Conservation (phyloP, 2,888 invertebrate genomes). For the Sminthurides aquaticus region DNA sequence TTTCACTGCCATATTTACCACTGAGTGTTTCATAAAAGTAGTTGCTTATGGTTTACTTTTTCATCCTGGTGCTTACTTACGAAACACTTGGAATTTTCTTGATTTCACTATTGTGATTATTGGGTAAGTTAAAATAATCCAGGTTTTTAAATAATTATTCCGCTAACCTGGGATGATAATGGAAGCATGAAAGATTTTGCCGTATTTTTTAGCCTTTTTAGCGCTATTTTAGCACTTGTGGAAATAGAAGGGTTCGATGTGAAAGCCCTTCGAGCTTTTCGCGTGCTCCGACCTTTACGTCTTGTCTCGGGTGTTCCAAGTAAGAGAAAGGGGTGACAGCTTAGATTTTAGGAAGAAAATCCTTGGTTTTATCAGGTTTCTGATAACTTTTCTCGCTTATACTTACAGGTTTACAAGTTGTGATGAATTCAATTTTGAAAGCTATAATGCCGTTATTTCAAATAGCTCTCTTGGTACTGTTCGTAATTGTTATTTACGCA, state of each 20-base stretch:
- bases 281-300: conserved; percentile 56
- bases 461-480: conserved; percentile 41
- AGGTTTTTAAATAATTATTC: no score
- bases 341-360: neutral
- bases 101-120: conserved; percentile 56
- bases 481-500: conserved; percentile 43
- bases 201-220: conserved; percentile 47
- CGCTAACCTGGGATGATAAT: neutral
- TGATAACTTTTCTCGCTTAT: no score
- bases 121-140: conserved; percentile 50
- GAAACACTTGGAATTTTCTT: conserved; percentile 57
- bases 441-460: conserved; percentile 55
- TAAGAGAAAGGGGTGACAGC: no score
- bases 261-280: conserved; percentile 57
- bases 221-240: conserved; percentile 47
- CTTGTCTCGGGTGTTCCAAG: conserved; percentile 58
- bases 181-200: neutral
- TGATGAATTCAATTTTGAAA: conserved; percentile 57
- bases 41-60: conserved; percentile 56
- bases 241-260: conserved; percentile 54
- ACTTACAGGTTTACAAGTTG: conserved; percentile 54
- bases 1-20: conserved; percentile 57
- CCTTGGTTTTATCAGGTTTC: neutral
- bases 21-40: conserved; percentile 56
- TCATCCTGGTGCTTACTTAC: conserved; percentile 56